Base-by-base conservation (phyloP, 2,888 invertebrate species). In the Xestia rhomboidea region DNA sequence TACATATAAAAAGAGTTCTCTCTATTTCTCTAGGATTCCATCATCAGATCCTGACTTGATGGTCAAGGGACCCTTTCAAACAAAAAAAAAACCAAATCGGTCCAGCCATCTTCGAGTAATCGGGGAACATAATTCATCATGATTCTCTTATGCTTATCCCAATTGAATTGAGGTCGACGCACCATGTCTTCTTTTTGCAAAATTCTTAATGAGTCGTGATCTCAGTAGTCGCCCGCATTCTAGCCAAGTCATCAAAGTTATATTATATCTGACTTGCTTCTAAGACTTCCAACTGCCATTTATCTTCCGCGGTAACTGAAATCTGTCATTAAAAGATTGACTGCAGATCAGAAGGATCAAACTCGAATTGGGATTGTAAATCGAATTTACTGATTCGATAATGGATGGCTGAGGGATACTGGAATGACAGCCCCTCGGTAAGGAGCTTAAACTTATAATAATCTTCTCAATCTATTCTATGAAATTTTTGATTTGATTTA, bases 311-410 rank as follows among this genome's bases (percentile, higher is more conserved):
- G 83, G 81, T 77, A 80, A 71, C 83, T 74, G 69, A 80, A 84
- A 81, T 79, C 78, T 77, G 68, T 87, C 77, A 80, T 81, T 83
- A 85, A 79, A 74, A 81, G 87, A 84, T 85, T 85, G 85, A 81
- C 79, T 77, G 85, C 68, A 69, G 76, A 86, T 87, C 83, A 80
- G 77, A 71, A n/a, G 68, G 78, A 87, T 87, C 81, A 85, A 83
- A 83, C 51, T 82, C 54, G 75, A 83, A 85, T 87, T 78, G 83
- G 68, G 77, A 84, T 85, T 85, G 64, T 82, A 83, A 87, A 87
- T 87, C 83, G 83, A 85, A 87, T 85, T 81, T 83, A 83, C 79
- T 79, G 87, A 87, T 85, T 87, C 73, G 74, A 51, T 85, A 83
- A 85, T 81, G 79, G 87, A 76, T 80, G 60, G 51, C 67, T 63